Percentiles rank a stretch among this genome's conserved stretches.
Evolutionary conservation across 2,797 vertebrate species (phyloP).

Genomic region (Glyptemys insculpta): DNA sequence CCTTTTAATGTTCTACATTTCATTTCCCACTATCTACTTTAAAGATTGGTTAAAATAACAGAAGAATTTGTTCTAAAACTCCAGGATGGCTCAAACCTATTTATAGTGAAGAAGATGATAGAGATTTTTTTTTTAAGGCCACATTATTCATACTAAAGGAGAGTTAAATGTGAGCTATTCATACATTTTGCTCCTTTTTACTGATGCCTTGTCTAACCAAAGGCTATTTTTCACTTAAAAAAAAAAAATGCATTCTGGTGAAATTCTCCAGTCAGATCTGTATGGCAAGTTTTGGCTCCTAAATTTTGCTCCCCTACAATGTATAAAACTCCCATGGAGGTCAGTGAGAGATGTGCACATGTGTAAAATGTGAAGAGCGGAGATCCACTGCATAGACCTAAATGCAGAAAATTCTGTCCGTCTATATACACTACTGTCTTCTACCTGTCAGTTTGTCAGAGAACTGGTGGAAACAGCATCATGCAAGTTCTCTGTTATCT

Average conservation of each 20-base stretch:
- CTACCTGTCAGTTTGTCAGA: background rate
- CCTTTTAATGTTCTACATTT: background rate
- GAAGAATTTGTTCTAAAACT: background rate
- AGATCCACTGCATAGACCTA: background rate
- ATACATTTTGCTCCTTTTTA: background rate
- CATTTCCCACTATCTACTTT: background rate
- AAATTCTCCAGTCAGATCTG: background rate
- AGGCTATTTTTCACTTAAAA: background rate
- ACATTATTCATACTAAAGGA: background rate
- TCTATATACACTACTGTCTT: background rate
- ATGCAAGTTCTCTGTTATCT: background rate
- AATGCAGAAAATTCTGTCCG: background rate
- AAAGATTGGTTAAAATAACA: background rate
- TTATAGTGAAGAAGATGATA: background rate
- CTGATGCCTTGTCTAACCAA: background rate
- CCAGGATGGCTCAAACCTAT: background rate
- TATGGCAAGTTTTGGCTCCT: background rate
- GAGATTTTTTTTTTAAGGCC: background rate
- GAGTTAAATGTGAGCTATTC: background rate
- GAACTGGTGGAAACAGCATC: background rate
- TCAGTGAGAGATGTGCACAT: background rate
- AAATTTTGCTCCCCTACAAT: background rate
- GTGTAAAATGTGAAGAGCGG: background rate
- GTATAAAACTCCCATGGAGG: background rate
- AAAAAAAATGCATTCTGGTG: background rate